A percentile compares a stretch with the other conserved stretches of the same genome.
Conservation (phyloP, 2,797 vertebrate species). For the Channallabes apus region DNA sequence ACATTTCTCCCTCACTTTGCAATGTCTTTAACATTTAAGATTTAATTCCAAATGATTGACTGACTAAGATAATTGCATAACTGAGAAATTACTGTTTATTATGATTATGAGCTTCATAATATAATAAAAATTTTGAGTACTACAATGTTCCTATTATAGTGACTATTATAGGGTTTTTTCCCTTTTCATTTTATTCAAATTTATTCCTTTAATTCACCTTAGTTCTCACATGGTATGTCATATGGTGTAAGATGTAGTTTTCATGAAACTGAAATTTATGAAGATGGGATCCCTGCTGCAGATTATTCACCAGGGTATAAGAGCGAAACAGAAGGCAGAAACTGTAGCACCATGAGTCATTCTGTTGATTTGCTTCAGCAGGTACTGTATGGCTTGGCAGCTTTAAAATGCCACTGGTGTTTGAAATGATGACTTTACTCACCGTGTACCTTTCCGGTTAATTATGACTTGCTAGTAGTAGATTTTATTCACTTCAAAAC, state of each 20-base stretch:
- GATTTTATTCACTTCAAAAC: background rate
- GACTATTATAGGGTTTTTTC: background rate
- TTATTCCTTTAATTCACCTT: background rate
- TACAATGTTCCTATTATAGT: background rate
- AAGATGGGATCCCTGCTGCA: constrained; percentile 31
- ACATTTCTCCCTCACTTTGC: too few species aligned
- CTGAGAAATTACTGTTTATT: too few species aligned
- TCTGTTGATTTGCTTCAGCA: constrained; percentile 26
- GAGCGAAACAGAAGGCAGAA: constrained; percentile 39
- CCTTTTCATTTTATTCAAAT: constrained; percentile 3
- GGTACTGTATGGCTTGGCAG: constrained; percentile 28
- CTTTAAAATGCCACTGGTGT: background rate
- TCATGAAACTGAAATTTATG: constrained; percentile 45
- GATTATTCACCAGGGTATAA: constrained; percentile 31
- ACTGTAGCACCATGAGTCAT: constrained; percentile 49
- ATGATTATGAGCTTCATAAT: too few species aligned
- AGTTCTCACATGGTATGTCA: constrained; percentile 44
- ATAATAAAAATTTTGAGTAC: too few species aligned
- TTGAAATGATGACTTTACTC: background rate
- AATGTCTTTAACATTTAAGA: background rate
- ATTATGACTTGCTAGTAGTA: background rate
- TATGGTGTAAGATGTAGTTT: constrained; percentile 9
- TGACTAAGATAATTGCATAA: too few species aligned
- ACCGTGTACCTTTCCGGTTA: background rate
- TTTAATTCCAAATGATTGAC: too few species aligned